These are phyloP conservation scores for Metaphire vulgaris DNA, from an alignment of 1,140 invertebrate species.

Conservation along the genomic window DNA sequence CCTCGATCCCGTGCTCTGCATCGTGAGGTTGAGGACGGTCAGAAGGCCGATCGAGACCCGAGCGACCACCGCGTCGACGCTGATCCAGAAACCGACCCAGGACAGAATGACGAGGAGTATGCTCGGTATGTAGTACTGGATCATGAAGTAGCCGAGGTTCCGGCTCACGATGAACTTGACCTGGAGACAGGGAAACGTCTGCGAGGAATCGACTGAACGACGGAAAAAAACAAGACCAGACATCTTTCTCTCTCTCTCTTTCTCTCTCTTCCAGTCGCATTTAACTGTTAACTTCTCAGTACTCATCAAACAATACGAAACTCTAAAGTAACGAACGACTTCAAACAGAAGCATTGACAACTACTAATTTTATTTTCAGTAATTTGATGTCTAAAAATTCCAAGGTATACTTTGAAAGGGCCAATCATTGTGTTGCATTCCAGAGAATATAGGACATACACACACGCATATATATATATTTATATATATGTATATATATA, in stretches of 20 bases:
- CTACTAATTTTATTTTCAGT: too few relatives aligned
- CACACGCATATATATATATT: not conserved
- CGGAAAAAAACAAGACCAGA: not conserved
- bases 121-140: conserved; percentile 81
- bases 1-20: conserved; percentile 31
- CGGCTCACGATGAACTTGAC: conserved; percentile 73
- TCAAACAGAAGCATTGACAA: too few relatives aligned
- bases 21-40: conserved; percentile 40
- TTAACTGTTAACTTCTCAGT: too few relatives aligned
- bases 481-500: not conserved
- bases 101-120: conserved; percentile 57
- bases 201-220: not conserved
- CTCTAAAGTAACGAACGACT: too few relatives aligned
- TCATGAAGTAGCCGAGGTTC: conserved; percentile 67
- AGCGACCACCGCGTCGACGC: conserved; percentile 24
- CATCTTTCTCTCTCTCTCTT: too few relatives aligned
- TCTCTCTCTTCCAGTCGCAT: too few relatives aligned
- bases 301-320: too few relatives aligned
- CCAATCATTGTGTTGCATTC: too few relatives aligned
- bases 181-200: conserved; percentile 50
- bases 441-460: too few relatives aligned
- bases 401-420: too few relatives aligned
- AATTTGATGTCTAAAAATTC: too few relatives aligned
- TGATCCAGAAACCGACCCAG: conserved; percentile 29
- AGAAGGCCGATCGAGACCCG: conserved; percentile 26